phyloP scores from a whole-genome alignment of 2,113 vertebrate species.

The Empidonax traillii region DNA sequence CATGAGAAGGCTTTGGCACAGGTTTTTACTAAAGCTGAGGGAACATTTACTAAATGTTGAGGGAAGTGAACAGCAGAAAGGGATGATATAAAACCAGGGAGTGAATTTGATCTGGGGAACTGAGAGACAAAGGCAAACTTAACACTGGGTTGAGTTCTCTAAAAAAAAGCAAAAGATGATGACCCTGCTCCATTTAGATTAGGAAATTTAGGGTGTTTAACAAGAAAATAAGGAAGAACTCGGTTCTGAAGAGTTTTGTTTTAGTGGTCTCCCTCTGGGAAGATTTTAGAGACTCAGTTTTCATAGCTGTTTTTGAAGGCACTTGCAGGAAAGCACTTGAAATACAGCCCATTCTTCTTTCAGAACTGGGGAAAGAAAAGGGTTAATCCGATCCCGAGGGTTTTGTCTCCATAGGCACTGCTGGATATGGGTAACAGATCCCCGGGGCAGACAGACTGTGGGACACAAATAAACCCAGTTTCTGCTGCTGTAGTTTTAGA shows the following conservation, averaged over 20 bases:
- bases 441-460: neutral
- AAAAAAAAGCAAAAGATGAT: neutral
- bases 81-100: neutral
- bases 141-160: neutral
- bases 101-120: neutral
- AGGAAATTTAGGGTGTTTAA: neutral
- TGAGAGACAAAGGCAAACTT: neutral
- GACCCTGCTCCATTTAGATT: neutral
- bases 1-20: neutral
- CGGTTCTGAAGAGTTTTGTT: neutral
- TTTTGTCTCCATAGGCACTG: neutral
- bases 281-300: neutral
- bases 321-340: neutral
- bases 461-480: conserved; percentile 61
- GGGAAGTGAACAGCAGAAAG: neutral
- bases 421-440: conserved; percentile 25
- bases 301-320: neutral
- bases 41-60: too few relatives aligned
- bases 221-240: neutral
- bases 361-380: neutral
- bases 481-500: conserved; percentile 52
- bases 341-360: neutral
- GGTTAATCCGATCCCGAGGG: neutral
- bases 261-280: neutral
- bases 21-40: neutral